Conservation (phyloP, 2,888 invertebrate genomes). For the Copidosoma aretas region DNA sequence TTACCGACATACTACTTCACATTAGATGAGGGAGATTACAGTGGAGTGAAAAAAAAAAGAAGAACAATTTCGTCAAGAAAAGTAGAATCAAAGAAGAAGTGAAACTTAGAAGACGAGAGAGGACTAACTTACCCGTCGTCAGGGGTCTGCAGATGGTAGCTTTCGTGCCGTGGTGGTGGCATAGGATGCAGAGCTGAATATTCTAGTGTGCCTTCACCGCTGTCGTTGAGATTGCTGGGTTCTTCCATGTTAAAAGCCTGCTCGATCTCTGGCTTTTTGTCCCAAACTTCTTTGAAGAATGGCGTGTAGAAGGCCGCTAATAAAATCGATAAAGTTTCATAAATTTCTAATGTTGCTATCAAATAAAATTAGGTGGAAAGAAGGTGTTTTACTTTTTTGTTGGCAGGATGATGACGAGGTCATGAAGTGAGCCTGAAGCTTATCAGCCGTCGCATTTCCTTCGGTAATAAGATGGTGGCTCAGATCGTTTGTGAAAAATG, state of each 20-base stretch:
- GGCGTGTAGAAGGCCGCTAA: constrained; percentile 92
- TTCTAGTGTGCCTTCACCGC: constrained; percentile 75
- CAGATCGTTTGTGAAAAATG: constrained; percentile 88
- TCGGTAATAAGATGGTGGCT: constrained; percentile 91
- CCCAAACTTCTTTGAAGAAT: constrained; percentile 96
- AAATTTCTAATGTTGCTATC: constrained; percentile 6
- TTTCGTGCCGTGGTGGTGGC: constrained; percentile 80
- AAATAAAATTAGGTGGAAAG: constrained; percentile 9
- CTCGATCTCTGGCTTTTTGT: constrained; percentile 93
- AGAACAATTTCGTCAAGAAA: not conserved
- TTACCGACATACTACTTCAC: constrained; percentile 62
- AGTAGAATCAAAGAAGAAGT: not conserved
- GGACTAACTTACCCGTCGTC: constrained; percentile 65
- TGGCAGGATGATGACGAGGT: constrained; percentile 85
- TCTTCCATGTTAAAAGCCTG: constrained; percentile 90
- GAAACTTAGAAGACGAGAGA: constrained; percentile 33
- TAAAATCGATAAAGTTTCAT: constrained; percentile 44
- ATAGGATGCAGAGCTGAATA: constrained; percentile 68
- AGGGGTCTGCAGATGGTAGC: constrained; percentile 72
- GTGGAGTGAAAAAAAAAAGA: not conserved
- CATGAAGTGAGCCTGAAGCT: constrained; percentile 89
- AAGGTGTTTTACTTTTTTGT: constrained; percentile 75
- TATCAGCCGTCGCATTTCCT: constrained; percentile 90
- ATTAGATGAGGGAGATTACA: constrained; percentile 52
- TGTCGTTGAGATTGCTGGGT: constrained; percentile 68